Evolutionary conservation across 2,113 vertebrate species (phyloP).

Genomic region (Entelurus aequoreus): DNA sequence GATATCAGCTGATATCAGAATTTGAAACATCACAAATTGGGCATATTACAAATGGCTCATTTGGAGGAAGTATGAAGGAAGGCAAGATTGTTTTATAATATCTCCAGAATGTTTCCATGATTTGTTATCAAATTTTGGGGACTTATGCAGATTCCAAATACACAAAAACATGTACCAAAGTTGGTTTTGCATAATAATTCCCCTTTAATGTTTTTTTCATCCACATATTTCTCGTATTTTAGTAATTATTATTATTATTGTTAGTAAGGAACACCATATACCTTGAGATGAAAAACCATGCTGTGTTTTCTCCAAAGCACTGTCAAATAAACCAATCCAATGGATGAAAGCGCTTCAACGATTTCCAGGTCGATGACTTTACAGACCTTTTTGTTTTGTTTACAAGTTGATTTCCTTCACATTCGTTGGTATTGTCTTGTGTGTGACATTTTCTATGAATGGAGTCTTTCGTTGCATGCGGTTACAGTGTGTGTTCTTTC

Average conservation of each 20-base stretch:
- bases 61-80: no score
- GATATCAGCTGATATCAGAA: no score
- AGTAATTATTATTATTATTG: neutral
- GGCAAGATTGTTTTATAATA: no score
- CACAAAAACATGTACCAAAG: no score
- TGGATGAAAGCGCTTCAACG: conserved; percentile 5
- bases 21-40: neutral
- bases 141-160: no score
- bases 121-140: no score
- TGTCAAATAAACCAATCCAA: conserved; percentile 12
- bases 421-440: neutral
- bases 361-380: conserved; percentile 2
- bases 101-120: no score
- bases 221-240: conserved; percentile 3
- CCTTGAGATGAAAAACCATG: conserved; percentile 11
- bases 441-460: conserved; percentile 1
- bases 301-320: conserved; percentile 10
- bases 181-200: neutral
- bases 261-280: neutral
- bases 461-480: conserved; percentile 3
- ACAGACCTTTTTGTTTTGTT: conserved; percentile 2
- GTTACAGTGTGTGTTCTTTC: neutral
- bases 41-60: no score
- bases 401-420: neutral
- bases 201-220: conserved; percentile 3